Evolutionary conservation across 1,140 invertebrate genomes (phyloP), one percentile per base, ranked within the genome.

Genomic region (Stegodyphus dumicola): DNA sequence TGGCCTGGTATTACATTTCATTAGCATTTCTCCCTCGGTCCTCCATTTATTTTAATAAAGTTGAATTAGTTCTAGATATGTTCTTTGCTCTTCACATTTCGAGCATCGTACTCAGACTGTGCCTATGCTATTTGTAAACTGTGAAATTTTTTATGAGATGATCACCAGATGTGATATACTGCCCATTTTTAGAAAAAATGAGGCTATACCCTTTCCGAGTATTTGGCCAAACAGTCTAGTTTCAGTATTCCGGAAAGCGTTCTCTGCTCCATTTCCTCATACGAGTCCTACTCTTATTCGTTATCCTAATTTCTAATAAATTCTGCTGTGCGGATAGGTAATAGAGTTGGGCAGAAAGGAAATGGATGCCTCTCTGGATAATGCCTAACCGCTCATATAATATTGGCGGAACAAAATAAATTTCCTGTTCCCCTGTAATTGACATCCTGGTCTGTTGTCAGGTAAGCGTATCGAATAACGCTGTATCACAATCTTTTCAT

Each of bases 361-460:
- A 81, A 74, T 54, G 79, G 70, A 81, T 80, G 77, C 67, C 49
- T 60, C 52, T 67, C 54, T 48, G 70, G 56, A 74, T 83, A 75
- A 83, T 69, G 49, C 56, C 49, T 49, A 76, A 70, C 64, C 60
- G 73, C 65, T 85, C 74, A 15, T 60, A 76, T 70, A 77, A 77
- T 85, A 85, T 85, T 53, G 74, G 73, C 81, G 81, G 81, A 85
- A 85, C 81, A 85, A 85, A 85, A 85, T 85, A 85, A 85, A 85
- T 85, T 85, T 85, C 81, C 81, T 85, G 73, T 85, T 69, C 65
- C 52, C 52, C 52, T 70, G 73, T 85, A 85, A 85, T 85, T 85
- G 81, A 85, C 81, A 85, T 85, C 81, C 81, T 85, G 73, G 64
- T 76, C 53, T 75, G 81, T 85, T 85, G 81, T 85, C 81, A 77